A percentile compares a stretch with the other conserved stretches of the same genome.
phyloP scores from a whole-genome alignment of 2,113 vertebrate species.

The Phycodurus eques region DNA sequence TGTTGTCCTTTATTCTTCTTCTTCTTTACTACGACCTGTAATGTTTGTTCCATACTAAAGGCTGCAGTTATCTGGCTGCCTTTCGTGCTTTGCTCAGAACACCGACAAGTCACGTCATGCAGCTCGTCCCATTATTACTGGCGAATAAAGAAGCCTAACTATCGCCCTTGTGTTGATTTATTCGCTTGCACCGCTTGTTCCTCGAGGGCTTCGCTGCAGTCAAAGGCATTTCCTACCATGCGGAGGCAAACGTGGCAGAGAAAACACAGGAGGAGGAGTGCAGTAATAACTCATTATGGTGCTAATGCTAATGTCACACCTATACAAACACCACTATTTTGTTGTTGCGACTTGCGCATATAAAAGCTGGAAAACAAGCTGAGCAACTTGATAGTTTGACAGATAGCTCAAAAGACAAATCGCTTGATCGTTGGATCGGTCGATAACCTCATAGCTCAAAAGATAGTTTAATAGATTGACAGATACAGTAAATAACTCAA shows the following conservation, averaged over 20 bases:
- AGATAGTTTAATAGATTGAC: not conserved
- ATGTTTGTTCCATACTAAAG: conserved; percentile 46
- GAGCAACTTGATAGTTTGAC: not conserved
- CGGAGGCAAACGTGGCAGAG: conserved; percentile 17
- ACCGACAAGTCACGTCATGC: conserved; percentile 62
- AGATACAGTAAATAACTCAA: not conserved
- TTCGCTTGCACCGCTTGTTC: conserved; percentile 35
- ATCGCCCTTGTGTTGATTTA: conserved; percentile 28
- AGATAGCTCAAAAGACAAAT: not conserved
- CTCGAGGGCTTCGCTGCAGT: conserved; percentile 43
- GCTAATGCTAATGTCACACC: not conserved
- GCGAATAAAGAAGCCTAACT: conserved; percentile 51
- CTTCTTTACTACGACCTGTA: conserved; percentile 15
- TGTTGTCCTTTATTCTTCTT: conserved; percentile 27
- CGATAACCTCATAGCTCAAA: not conserved
- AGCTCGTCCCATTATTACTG: conserved; percentile 46
- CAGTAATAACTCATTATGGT: not conserved
- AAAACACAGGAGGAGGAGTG: conserved; percentile 12
- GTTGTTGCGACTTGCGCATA: not conserved
- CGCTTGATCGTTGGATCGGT: not conserved
- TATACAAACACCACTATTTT: not conserved
- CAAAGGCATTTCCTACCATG: conserved; percentile 48
- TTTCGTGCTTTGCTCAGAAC: conserved; percentile 27
- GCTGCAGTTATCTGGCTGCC: conserved; percentile 47
- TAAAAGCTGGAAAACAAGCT: not conserved